Percentiles rank a stretch among this genome's conserved stretches.
Evolutionary conservation across 2,797 vertebrate genomes (phyloP).

Genomic region (Chrosomus eos): DNA sequence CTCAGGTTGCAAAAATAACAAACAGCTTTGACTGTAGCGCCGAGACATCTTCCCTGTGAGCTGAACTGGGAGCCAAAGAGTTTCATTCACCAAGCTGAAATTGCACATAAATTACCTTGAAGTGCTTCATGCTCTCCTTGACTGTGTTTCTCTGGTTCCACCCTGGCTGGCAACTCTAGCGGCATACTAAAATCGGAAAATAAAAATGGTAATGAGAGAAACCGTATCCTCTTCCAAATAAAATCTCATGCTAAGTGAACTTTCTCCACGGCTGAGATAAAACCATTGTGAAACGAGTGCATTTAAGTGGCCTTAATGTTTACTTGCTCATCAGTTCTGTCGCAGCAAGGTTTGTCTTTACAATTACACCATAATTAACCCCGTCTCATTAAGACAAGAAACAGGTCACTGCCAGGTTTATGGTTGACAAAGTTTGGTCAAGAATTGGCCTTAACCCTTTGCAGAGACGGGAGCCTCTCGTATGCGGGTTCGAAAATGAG

Average conservation of each 20-base stretch:
- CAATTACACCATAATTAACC: not conserved
- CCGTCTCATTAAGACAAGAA: constrained; percentile 6
- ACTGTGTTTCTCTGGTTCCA: constrained; percentile 49
- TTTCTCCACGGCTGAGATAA: constrained; percentile 22
- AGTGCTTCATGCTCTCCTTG: constrained; percentile 54
- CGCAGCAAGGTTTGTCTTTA: not conserved
- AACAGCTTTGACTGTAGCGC: constrained; percentile 54
- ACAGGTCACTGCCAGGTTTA: constrained; percentile 29
- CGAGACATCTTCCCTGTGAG: constrained; percentile 47
- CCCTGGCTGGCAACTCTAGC: constrained; percentile 22
- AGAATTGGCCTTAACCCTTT: constrained; percentile 58
- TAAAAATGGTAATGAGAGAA: constrained; percentile 53
- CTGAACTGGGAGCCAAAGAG: constrained; percentile 36
- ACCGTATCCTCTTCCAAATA: constrained; percentile 30
- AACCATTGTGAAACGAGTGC: not conserved
- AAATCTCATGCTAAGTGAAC: constrained; percentile 41
- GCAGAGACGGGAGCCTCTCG: constrained; percentile 69
- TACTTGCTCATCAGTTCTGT: constrained; percentile 3
- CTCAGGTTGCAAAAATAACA: constrained; percentile 58
- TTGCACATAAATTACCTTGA: constrained; percentile 45
- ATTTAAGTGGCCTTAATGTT: constrained; percentile 7
- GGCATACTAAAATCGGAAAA: constrained; percentile 28
- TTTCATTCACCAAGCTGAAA: constrained; percentile 50
- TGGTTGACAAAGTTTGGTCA: constrained; percentile 51
- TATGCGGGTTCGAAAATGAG: constrained; percentile 79